Evolutionary conservation across 2,113 vertebrate genomes (phyloP), one percentile per base, ranked within the genome.

Genomic region (Neolamprologus cancellatus): DNA sequence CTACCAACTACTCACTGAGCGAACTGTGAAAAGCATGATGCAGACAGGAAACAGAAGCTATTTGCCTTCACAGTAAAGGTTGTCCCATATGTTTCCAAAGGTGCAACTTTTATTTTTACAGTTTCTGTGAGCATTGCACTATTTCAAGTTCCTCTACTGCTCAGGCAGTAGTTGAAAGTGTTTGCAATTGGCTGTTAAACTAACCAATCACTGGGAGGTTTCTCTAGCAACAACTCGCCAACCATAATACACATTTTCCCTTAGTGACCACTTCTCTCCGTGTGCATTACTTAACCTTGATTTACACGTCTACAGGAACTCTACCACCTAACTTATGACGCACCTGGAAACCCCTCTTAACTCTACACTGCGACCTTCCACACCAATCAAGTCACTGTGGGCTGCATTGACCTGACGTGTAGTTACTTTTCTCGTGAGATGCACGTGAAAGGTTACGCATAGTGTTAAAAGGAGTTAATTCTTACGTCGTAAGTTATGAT

Each of bases 41-140:
- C 32, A 39, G 11, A 66, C 0, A 0, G 61, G 18, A 66, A 39
- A 66, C 28, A 11, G 17, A 11, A 32, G 17, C 32, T 0, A 1
- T 0, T n/a, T 12, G 0, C 11, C 32, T 66, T 39, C 18, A 66
- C 6, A 66, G 2, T 66, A 20, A 36, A 66, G 7, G 61, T 8
- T 13, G 32, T 3, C 18, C 32, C 0, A 36, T 2, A 36, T 36
- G 18, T 66, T 66, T 36, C n/a, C n/a, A 23, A 4, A 66, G n/a
- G 32, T 39, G 6, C 4, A 66, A 23, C 2, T 66, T 66, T 39
- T 66, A 14, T 13, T 39, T 66, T 66, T 39, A 20, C n/a, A 20
- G 34, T 66, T 1, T 66, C 6, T 39, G 18, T 20, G 9, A 0
- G 32, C 3, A 3, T 13, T n/a, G 6, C 32, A 66, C 61, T 66